Evolutionary conservation across 2,888 invertebrate species (phyloP).

Genomic region (Drymonia ruficornis): DNA sequence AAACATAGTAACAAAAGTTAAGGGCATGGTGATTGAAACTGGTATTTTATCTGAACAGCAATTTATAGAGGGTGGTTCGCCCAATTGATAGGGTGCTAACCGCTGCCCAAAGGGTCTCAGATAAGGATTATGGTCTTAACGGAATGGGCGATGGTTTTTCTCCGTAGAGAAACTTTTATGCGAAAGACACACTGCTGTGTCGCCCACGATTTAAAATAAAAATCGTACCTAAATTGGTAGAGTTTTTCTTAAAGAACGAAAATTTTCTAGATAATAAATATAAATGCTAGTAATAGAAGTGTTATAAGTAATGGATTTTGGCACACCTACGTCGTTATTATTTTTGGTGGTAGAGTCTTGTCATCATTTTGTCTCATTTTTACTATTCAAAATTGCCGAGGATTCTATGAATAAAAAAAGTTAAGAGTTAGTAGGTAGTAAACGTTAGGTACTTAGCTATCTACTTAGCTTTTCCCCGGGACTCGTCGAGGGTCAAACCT

Average conservation of each 20-base stretch:
- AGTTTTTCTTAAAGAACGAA: background rate
- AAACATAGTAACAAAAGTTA: constrained; percentile 45
- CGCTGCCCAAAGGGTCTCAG: constrained; percentile 55
- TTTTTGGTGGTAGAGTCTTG: no score
- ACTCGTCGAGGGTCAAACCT: no score
- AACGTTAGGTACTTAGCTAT: no score
- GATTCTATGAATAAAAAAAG: no score
- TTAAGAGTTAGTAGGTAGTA: no score
- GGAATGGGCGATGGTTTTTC: constrained; percentile 43
- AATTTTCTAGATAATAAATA: no score
- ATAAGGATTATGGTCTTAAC: constrained; percentile 67
- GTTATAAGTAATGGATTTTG: no score
- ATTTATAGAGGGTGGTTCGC: constrained; percentile 58
- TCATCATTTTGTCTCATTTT: no score
- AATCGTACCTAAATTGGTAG: background rate
- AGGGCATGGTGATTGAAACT: constrained; percentile 57
- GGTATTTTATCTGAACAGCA: constrained; percentile 60
- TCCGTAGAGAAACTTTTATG: constrained; percentile 34
- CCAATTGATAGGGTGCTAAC: constrained; percentile 71
- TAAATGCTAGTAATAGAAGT: no score
- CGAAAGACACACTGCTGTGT: constrained; percentile 28
- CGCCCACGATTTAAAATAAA: constrained; percentile 24
- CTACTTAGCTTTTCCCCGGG: no score
- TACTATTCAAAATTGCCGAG: no score
- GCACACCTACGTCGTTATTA: no score